Conservation (phyloP, 2,113 vertebrate genomes). For the Barbus barbus region DNA sequence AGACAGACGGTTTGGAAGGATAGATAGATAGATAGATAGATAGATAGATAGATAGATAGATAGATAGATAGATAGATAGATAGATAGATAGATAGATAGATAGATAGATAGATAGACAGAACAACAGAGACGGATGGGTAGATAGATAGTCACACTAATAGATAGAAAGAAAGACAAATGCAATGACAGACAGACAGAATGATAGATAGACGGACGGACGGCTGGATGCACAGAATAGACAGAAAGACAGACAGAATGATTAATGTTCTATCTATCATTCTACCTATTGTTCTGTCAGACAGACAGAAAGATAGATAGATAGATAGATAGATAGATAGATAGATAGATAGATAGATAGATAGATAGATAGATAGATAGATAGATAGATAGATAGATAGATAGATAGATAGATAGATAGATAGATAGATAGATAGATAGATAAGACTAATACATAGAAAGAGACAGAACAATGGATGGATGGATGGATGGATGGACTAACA, state of each 20-base stretch:
- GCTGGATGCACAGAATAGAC: too few species aligned
- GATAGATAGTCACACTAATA: neutral
- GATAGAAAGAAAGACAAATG: neutral
- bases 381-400: neutral
- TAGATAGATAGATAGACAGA: neutral
- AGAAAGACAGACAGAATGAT: neutral
- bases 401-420: neutral
- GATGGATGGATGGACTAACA: too few species aligned
- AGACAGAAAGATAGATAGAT: neutral
- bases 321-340: neutral
- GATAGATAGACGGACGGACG: too few species aligned
- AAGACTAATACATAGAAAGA: too few species aligned
- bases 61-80: neutral
- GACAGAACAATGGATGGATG: neutral
- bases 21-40: neutral
- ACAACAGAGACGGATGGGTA: neutral
- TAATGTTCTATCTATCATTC: too few species aligned
- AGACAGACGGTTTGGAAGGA: neutral
- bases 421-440: too few species aligned
- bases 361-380: neutral
- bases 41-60: neutral
- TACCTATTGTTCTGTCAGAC: too few species aligned
- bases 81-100: neutral
- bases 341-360: neutral
- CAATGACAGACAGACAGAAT: neutral